phyloP scores from a whole-genome alignment of 1,140 invertebrate genomes.

The Yoshiicerus persimilis region DNA sequence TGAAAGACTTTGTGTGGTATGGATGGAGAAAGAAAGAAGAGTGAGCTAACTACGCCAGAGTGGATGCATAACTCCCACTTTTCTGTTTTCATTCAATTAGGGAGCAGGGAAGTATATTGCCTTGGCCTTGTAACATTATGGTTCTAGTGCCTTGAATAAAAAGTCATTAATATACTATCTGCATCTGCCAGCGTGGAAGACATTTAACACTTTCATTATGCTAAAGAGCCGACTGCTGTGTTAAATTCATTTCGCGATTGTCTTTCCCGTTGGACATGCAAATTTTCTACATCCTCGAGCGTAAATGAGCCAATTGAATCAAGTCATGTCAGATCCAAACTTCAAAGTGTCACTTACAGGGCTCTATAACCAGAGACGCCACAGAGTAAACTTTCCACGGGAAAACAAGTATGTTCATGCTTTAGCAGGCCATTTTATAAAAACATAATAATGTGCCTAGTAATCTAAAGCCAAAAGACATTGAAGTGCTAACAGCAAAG shows the following conservation, averaged over 20 bases:
- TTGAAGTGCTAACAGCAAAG: not conserved
- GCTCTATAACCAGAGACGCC: not conserved
- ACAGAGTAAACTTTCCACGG: not conserved
- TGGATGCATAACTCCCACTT: not conserved
- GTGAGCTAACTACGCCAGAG: not conserved
- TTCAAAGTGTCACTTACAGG: not conserved
- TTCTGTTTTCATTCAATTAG: not conserved
- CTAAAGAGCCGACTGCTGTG: not conserved
- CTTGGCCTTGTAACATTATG: too few species aligned
- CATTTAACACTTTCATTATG: not conserved
- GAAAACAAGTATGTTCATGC: too few species aligned
- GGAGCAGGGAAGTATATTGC: too few species aligned
- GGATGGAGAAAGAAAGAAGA: not conserved
- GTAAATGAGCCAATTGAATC: not conserved
- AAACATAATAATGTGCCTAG: not conserved
- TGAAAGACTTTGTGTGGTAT: not conserved
- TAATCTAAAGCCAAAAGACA: not conserved
- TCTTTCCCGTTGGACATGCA: not conserved
- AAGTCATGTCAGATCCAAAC: not conserved
- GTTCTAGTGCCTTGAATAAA: too few species aligned
- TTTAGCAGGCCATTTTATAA: not conserved
- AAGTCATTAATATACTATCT: not conserved
- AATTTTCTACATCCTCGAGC: not conserved
- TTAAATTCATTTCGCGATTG: not conserved
- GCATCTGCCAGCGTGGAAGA: not conserved